A percentile compares a stretch with the other conserved stretches of the same genome.
Conservation (phyloP, 2,113 vertebrate species). For the Protobothrops flavoviridis region DNA sequence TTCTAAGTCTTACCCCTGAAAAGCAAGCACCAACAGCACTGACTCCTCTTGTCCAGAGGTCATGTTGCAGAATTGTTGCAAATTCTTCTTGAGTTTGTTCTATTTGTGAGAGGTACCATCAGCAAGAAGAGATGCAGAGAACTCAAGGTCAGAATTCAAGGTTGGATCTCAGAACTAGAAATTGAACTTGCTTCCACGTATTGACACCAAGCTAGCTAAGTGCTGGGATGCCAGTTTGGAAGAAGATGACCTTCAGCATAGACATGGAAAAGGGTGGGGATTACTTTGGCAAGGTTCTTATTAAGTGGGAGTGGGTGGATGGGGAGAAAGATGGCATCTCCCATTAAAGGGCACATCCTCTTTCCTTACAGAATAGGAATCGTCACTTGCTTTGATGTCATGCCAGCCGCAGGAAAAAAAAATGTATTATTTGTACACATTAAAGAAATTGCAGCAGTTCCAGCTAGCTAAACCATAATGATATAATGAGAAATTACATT, state of each 20-base stretch:
- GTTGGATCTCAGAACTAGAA: background rate
- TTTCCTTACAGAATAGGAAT: background rate
- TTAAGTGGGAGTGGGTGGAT: background rate
- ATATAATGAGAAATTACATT: background rate
- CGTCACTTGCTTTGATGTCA: background rate
- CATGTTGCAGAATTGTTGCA: background rate
- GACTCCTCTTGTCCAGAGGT: background rate
- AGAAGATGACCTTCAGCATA: background rate
- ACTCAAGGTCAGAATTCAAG: background rate
- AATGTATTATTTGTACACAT: background rate
- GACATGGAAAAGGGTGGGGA: background rate
- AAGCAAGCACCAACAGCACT: background rate
- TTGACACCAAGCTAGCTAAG: background rate
- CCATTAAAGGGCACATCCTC: background rate
- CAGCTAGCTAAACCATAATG: background rate
- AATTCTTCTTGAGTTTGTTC: background rate
- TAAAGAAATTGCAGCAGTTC: background rate
- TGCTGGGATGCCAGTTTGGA: background rate
- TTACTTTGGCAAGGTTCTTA: background rate
- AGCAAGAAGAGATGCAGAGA: background rate
- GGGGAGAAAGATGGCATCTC: background rate
- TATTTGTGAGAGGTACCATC: background rate
- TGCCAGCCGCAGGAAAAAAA: background rate
- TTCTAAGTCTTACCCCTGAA: background rate
- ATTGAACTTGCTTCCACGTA: background rate